Percentiles rank a stretch among this genome's conserved stretches.
phyloP scores from a whole-genome alignment of 2,888 invertebrate genomes.

The Bellardia pandia region DNA sequence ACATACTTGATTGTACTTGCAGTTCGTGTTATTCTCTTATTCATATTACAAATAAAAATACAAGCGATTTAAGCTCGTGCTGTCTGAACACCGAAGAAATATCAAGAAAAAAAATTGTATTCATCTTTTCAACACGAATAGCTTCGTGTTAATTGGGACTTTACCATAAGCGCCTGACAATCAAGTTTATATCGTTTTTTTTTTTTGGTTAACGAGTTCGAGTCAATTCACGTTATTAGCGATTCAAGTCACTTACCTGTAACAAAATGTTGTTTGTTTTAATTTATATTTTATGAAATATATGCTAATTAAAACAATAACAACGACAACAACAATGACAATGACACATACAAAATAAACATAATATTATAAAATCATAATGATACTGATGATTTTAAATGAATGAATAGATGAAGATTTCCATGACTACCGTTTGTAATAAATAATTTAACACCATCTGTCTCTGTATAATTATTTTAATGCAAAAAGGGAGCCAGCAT shows the following conservation, averaged over 20 bases:
- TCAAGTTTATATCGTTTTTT: neutral
- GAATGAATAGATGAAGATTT: neutral
- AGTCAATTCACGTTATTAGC: conserved; percentile 22
- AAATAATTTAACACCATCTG: neutral
- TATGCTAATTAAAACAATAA: conserved; percentile 43
- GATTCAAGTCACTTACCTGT: conserved; percentile 31
- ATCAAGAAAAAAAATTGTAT: too few relatives aligned
- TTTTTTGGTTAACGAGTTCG: conserved; percentile 8
- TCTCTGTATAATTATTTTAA: too few relatives aligned
- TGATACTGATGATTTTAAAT: conserved; percentile 1
- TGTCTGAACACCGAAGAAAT: too few relatives aligned
- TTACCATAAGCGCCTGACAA: conserved; percentile 2
- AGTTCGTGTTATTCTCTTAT: too few relatives aligned
- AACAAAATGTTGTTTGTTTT: conserved; percentile 45
- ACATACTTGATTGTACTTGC: too few relatives aligned
- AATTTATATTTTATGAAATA: conserved; percentile 19
- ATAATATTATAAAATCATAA: conserved; percentile 12
- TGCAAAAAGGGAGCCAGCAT: too few relatives aligned
- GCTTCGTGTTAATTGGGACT: too few relatives aligned
- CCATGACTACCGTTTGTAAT: neutral
- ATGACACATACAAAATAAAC: conserved; percentile 21
- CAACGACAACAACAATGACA: neutral
- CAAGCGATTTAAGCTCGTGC: too few relatives aligned
- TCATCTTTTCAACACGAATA: too few relatives aligned
- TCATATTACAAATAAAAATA: too few relatives aligned